Percentiles rank a stretch among this genome's conserved stretches.
Conservation (phyloP, 2,888 invertebrate genomes). For the Physocephala rufipes region DNA sequence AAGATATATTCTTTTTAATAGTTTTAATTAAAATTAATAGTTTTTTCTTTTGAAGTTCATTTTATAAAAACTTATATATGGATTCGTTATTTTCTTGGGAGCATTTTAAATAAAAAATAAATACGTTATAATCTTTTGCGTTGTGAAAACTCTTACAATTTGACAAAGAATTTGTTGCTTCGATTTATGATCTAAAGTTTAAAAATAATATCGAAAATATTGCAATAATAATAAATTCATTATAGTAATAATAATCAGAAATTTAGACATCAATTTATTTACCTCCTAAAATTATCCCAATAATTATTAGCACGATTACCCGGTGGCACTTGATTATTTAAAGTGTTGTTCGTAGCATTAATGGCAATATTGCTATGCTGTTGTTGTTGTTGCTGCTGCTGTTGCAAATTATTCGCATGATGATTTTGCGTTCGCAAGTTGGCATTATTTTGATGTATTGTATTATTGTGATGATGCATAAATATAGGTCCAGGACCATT, state of each 20-base stretch:
- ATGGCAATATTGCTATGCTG: conserved; percentile 44
- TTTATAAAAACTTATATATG: too few species aligned
- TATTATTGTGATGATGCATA: conserved; percentile 66
- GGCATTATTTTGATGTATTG: conserved; percentile 63
- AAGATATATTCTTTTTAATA: too few species aligned
- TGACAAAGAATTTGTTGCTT: neutral
- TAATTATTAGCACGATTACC: conserved; percentile 92
- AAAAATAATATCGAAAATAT: neutral
- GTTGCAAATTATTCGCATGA: conserved; percentile 54
- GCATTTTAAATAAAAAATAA: neutral
- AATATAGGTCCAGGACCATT: conserved; percentile 62
- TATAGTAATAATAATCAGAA: neutral
- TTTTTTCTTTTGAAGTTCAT: too few species aligned
- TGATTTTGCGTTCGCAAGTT: conserved; percentile 62
- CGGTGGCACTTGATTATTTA: conserved; percentile 91
- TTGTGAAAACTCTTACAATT: neutral
- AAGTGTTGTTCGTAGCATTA: conserved; percentile 65
- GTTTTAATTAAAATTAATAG: neutral
- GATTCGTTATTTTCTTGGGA: too few species aligned
- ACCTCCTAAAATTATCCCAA: conserved; percentile 94
- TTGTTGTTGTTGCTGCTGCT: conserved; percentile 54
- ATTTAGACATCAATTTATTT: conserved; percentile 55
- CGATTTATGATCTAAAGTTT: conserved; percentile 22
- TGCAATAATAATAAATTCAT: neutral
- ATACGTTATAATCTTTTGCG: neutral